Evolutionary conservation across 92 coral and sea anemone genomes (phyloP).

Genomic region (Actinernus sp.): DNA sequence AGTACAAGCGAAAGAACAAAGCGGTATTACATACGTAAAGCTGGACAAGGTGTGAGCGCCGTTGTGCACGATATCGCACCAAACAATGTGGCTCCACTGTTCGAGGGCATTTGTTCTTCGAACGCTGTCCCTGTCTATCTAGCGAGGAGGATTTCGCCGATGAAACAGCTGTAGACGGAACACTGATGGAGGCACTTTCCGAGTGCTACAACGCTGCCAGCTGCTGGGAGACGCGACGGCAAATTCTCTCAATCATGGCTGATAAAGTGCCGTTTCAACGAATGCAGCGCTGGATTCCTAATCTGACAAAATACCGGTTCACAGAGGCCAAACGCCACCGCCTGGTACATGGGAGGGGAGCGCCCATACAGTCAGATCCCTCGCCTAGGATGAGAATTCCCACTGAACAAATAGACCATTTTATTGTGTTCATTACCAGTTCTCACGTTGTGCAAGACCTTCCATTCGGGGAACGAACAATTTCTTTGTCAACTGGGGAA

Average conservation of each 20-base stretch:
- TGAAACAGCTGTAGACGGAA: constrained; percentile 40
- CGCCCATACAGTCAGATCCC: constrained; percentile 47
- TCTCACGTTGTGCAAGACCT: constrained; percentile 54
- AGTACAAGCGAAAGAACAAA: constrained; percentile 59
- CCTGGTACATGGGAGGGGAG: constrained; percentile 78
- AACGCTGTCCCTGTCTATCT: constrained; percentile 31
- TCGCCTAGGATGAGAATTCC: constrained; percentile 43
- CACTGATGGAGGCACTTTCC: constrained; percentile 73
- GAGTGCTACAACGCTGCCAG: constrained; percentile 71
- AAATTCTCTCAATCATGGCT: constrained; percentile 76
- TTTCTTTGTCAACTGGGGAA: constrained; percentile 31
- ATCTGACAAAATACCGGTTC: constrained; percentile 70
- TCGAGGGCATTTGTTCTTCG: constrained; percentile 58
- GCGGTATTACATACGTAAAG: constrained; percentile 69
- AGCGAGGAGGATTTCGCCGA: constrained; percentile 34
- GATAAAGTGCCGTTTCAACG: constrained; percentile 61
- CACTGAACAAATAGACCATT: constrained; percentile 34
- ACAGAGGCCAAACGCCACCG: constrained; percentile 79
- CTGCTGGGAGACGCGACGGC: constrained; percentile 76
- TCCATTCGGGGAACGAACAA: constrained; percentile 51
- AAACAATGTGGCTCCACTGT: constrained; percentile 47
- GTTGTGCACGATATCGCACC: constrained; percentile 60
- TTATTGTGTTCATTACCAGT: constrained; percentile 42
- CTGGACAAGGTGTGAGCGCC: constrained; percentile 66
- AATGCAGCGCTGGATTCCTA: constrained; percentile 63